These are phyloP conservation scores for Horisme vitalbata DNA, from an alignment of 2,888 invertebrate genomes.

Conservation along the genomic window DNA sequence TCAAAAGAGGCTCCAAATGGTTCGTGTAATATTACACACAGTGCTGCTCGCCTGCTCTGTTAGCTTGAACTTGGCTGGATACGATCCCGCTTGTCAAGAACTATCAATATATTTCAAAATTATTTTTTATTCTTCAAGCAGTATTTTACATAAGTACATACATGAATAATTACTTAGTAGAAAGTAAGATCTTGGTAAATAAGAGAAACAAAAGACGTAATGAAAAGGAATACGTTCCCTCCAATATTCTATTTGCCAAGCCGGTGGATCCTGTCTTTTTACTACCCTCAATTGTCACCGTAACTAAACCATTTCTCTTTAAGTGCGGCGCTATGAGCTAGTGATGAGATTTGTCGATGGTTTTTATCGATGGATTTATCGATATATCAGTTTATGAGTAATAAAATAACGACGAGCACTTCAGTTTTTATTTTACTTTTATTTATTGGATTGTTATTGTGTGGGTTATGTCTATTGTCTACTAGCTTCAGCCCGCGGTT, in stretches of 20 bases:
- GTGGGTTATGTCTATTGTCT: too few relatives aligned
- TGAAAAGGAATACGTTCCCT: not conserved
- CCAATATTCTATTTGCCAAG: conserved; percentile 9
- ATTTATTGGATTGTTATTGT: too few relatives aligned
- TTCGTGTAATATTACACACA: too few relatives aligned
- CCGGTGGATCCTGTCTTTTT: conserved; percentile 11
- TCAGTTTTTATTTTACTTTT: not conserved
- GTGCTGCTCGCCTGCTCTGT: too few relatives aligned
- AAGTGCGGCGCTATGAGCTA: conserved; percentile 3
- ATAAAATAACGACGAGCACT: not conserved
- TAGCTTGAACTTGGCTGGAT: too few relatives aligned
- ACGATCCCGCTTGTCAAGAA: too few relatives aligned
- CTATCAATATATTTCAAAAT: too few relatives aligned
- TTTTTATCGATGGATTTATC: conserved; percentile 3
- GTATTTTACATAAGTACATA: too few relatives aligned
- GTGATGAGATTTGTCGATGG: conserved; percentile 15
- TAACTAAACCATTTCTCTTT: conserved; percentile 17
- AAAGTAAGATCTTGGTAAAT: not conserved
- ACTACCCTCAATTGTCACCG: conserved; percentile 16
- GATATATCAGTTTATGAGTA: not conserved
- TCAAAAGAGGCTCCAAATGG: too few relatives aligned
- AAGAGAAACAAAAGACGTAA: not conserved
- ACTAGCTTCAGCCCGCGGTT: not conserved
- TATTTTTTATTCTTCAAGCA: too few relatives aligned
- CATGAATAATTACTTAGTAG: too few relatives aligned